Base-by-base conservation (phyloP, 2,888 invertebrate genomes). In the Limnephilus marmoratus region DNA sequence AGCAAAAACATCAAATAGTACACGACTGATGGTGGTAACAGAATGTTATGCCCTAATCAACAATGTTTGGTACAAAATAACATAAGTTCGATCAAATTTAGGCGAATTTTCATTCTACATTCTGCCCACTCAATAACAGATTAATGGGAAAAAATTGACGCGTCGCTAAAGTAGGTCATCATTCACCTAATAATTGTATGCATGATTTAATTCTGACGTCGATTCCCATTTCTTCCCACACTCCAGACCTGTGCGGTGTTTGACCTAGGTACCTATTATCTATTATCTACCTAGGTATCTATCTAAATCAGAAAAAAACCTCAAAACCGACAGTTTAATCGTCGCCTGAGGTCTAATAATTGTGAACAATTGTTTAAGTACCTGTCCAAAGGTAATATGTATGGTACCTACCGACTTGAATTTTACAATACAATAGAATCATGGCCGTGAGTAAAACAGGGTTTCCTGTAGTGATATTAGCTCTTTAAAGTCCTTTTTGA, bases 301-400 rank as follows among this genome's bases (percentile, higher is more conserved):
- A 34, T 34, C 15, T 34, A 82, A 34, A 37, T 85, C 85, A 13
- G 37, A 83, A 83, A 37, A 34, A 15, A 85, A 85, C n/a, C 45
- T 37, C 45, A 85, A 45, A 85, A 37, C 11, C 85, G 85, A 85
- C 45, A 85, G 29, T 15, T 85, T 85, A 85, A 85, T 85, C 45
- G 45, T 85, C 24, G 85, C 85, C 85, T 41, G 45, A 7, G 29
- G 85, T 24, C n/a, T 4, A 41, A 85, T n/a, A 41, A 45, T n/a
- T 12, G n/a, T 34, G 82, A 34, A 31, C 15, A 83, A 83, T 34
- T 15, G 24, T 34, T 3, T 49, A 49, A 15, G 49, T 13, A 49
- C 45, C 45, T 31, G 29, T 82, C 15, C 34, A 31, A 11, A 9
- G 29, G 1, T 24, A 81, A 49, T 49, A 49, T 49, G 49, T 49